Base-by-base conservation (phyloP, 2,113 vertebrate genomes). In the Tylochromis polylepis region DNA sequence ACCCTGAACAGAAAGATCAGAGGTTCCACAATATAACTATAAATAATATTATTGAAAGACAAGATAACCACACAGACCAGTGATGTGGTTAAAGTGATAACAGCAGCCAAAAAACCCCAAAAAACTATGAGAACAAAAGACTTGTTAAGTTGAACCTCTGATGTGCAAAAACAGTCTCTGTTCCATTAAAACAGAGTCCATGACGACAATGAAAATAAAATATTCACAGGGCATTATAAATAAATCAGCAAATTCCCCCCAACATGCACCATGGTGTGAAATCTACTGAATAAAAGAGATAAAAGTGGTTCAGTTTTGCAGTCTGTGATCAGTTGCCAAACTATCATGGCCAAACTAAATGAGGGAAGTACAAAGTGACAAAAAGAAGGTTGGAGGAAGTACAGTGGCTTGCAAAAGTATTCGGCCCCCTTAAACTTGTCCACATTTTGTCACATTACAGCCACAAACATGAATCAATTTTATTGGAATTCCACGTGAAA, bases 161-260 rank as follows among this genome's bases (percentile, higher is more conserved):
- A 82, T 81, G n/a, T 29, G 22, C 67, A 56, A 81, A 34, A 82
- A 90, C 15, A 82, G 27, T 80, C 51, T 72, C 24, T 49, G n/a
- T 18, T 80, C 53, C 15, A 81, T 85, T 16, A 75, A 70, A 80
- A 88, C 34, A 55, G 62, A 84, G 59, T 41, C 24, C 49, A 56
- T 3, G 4, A 60, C 34, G 38, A 62, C 36, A 56, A 70, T 46
- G 5, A 65, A 3, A 29, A 91, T 83, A 4, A 82, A 86, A 91
- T 85, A 91, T 86, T 91, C 80, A 87, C 11, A 38, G 24, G 36
- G 72, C 18, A 18, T 62, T 8, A 60, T 83, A 46, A 91, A 89
- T 83, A 67, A 88, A 59, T 81, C 31, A 89, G 65, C 18, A 78
- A 36, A 78, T 87, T 85, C 90, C 65, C 38, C 87, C 51, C 7